Evolutionary conservation across 2,113 vertebrate genomes (phyloP).

Genomic region (Oreotrochilus melanogaster): DNA sequence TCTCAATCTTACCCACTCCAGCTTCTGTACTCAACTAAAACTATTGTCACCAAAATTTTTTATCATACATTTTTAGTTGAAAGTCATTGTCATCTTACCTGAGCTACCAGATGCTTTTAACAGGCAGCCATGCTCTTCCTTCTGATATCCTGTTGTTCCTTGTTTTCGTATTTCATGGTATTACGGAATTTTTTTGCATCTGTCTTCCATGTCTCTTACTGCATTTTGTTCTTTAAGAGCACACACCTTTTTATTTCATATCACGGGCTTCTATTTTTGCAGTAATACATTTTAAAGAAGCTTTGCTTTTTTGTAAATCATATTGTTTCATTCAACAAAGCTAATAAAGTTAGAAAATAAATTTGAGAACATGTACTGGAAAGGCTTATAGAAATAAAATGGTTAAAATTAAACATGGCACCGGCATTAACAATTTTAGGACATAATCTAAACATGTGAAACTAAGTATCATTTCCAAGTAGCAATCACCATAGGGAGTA

Average conservation of each 20-base stretch:
- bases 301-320: background rate
- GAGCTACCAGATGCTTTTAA: background rate
- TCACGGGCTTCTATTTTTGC: background rate
- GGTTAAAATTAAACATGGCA: background rate
- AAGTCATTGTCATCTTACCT: background rate
- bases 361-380: background rate
- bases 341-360: background rate
- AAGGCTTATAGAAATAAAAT: background rate
- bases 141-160: background rate
- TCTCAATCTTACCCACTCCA: background rate
- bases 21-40: background rate
- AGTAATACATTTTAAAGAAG: background rate
- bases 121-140: background rate
- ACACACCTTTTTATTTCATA: background rate
- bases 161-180: background rate
- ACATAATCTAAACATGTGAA: background rate
- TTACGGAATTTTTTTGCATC: background rate
- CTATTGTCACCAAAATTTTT: background rate
- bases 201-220: background rate
- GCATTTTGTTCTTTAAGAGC: background rate
- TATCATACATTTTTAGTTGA: background rate
- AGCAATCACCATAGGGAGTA: background rate
- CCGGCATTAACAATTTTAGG: background rate
- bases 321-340: background rate
- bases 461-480: background rate